A percentile compares a stretch with the other conserved stretches of the same genome.
Conservation (phyloP, 2,888 invertebrate species). For the Rhabditoides inermis region DNA sequence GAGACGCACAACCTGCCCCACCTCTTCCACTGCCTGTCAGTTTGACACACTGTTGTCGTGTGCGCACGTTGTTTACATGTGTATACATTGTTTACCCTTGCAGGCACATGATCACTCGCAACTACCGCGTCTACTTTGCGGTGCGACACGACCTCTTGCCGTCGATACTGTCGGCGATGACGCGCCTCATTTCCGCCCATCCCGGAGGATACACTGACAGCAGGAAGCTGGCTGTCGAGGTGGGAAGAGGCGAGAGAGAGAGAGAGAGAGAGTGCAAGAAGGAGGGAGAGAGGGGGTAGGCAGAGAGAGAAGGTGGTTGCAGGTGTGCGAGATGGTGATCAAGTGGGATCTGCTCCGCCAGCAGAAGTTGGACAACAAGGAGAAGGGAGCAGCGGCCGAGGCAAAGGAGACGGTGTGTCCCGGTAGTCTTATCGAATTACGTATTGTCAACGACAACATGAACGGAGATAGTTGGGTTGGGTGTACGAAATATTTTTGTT, state of each 20-base stretch:
- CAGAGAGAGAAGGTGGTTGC: too few species aligned
- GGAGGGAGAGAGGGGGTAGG: too few species aligned
- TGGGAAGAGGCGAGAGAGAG: not conserved
- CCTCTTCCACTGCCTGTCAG: conserved; percentile 76
- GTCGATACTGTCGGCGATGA: conserved; percentile 88
- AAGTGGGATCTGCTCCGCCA: conserved; percentile 77
- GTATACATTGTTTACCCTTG: too few species aligned
- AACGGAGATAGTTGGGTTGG: too few species aligned
- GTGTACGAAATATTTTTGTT: too few species aligned
- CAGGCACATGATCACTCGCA: conserved; percentile 78
- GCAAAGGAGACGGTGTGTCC: too few species aligned
- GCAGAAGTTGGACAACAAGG: conserved; percentile 53
- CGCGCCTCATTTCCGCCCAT: too few species aligned
- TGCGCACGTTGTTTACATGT: too few species aligned
- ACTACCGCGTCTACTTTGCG: conserved; percentile 92
- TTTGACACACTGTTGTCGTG: too few species aligned
- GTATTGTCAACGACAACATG: too few species aligned
- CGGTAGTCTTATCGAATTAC: too few species aligned
- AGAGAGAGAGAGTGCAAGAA: too few species aligned
- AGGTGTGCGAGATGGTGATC: conserved; percentile 89
- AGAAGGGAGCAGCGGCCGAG: conserved; percentile 1
- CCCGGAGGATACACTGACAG: conserved; percentile 80
- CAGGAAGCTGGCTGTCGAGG: conserved; percentile 4
- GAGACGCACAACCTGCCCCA: conserved; percentile 94
- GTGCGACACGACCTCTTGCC: conserved; percentile 87